Evolutionary conservation across 1,140 invertebrate species (phyloP).

Genomic region (Macrosteles quadrilineatus): DNA sequence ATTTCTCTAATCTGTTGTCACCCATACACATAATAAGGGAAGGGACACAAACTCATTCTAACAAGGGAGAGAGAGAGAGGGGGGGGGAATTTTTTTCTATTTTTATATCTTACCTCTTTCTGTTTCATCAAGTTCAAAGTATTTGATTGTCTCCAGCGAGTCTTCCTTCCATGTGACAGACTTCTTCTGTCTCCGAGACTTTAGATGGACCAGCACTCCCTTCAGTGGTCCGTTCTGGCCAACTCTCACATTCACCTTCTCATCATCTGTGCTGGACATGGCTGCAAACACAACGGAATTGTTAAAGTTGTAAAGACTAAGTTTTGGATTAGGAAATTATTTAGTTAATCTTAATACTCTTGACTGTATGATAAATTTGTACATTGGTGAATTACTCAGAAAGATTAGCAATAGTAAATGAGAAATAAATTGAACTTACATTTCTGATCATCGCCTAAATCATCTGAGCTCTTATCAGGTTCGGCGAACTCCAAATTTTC

Average conservation of each 20-base stretch:
- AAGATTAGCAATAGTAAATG: too few relatives aligned
- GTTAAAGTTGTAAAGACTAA: too few relatives aligned
- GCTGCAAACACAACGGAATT: constrained; percentile 12
- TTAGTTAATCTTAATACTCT: too few relatives aligned
- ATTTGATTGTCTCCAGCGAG: constrained; percentile 78
- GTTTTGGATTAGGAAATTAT: too few relatives aligned
- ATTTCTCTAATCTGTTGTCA: too few relatives aligned
- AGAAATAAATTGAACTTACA: too few relatives aligned
- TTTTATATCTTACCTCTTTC: constrained; percentile 78
- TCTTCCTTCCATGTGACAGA: constrained; percentile 79
- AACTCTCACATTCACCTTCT: constrained; percentile 38
- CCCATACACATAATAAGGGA: not conserved
- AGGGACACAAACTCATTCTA: constrained; percentile 2
- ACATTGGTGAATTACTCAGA: too few relatives aligned
- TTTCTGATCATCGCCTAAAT: constrained; percentile 52
- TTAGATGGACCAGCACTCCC: constrained; percentile 67
- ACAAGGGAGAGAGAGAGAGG: too few relatives aligned
- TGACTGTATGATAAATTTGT: too few relatives aligned
- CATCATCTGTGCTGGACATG: constrained; percentile 15
- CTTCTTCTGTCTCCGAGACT: constrained; percentile 73
- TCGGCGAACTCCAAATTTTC: constrained; percentile 30
- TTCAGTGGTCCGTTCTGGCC: constrained; percentile 50
- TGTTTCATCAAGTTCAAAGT: constrained; percentile 91
- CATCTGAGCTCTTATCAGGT: constrained; percentile 45
- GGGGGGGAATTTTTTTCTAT: too few relatives aligned